Evolutionary conservation across 2,888 invertebrate genomes (phyloP), one percentile per base, ranked within the genome.

Genomic region (Agriopis leucophaearia): DNA sequence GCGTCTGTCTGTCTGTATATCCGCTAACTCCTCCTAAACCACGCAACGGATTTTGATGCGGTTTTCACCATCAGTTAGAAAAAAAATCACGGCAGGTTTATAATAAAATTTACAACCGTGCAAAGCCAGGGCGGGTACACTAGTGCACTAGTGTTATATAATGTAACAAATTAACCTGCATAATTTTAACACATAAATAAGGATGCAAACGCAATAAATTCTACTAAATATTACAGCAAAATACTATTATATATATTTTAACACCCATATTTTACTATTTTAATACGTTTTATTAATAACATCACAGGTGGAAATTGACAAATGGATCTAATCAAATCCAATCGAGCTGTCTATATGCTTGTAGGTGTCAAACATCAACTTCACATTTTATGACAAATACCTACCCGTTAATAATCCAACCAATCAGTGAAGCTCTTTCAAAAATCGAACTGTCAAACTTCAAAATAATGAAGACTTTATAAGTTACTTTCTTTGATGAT

Each of bases 381-480:
- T 71, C 68, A 74, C 66, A 75, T 77, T 80, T 81, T 80, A 80
- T 80, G 73, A 77, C 74, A 73, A 75, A 13, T 76, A 72, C 71
- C n/a, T n/a, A 74, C 75, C 75, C 78, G 80, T 83, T 82, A 80
- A 86, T 84, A 85, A 82, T 80, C 80, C 76, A 73, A 83, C 86
- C 84, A 83, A 89, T 87, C 80, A 74, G 70, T 68, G 77, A 69
- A 75, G 76, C 80, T 78, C 82, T 87, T 88, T 80, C 75, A 76
- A 85, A 90, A 90, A 91, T 91, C 87, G 87, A 90, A 86, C 90
- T 88, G 91, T 92, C 91, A 88, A 88, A 88, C 74, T 85, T 87
- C 83, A 82, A 86, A 86, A 81, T 86, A 89, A 92, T 91, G 86
- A 90, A 88, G 88, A 84, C 85, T 86, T 92, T 89, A 90, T 89